These are phyloP conservation scores for Rhinella marina DNA, from an alignment of 2,797 vertebrate species.

Conservation along the genomic window DNA sequence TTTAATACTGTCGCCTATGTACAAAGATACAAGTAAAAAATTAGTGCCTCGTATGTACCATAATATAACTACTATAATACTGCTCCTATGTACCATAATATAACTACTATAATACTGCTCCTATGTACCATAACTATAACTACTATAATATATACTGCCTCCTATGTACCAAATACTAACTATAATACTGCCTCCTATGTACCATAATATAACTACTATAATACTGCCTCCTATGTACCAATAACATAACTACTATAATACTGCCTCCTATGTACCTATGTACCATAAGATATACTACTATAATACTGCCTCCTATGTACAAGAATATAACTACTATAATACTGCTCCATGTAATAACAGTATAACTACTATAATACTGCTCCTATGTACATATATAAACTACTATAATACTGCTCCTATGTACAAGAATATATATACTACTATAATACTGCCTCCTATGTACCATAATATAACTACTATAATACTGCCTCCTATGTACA, in stretches of 20 bases:
- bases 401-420: too few species aligned
- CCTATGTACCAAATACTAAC: too few species aligned
- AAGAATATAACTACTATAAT: background rate
- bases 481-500: background rate
- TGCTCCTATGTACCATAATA: background rate
- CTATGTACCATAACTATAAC: background rate
- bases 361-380: too few species aligned
- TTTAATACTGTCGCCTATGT: background rate
- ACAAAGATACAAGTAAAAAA: background rate
- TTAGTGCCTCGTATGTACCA: background rate
- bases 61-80: background rate
- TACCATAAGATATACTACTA: too few species aligned
- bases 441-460: background rate
- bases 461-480: conserved; percentile 1
- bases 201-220: conserved; percentile 3
- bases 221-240: conserved; percentile 7
- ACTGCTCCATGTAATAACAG: background rate
- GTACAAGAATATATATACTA: background rate
- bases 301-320: background rate
- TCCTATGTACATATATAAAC: too few species aligned
- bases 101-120: background rate
- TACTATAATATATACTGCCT: too few species aligned
- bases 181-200: too few species aligned
- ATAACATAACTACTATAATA: conserved; percentile 8
- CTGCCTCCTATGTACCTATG: background rate